These are phyloP conservation scores for Synergus itoensis DNA, from an alignment of 2,888 invertebrate genomes.

Conservation along the genomic window DNA sequence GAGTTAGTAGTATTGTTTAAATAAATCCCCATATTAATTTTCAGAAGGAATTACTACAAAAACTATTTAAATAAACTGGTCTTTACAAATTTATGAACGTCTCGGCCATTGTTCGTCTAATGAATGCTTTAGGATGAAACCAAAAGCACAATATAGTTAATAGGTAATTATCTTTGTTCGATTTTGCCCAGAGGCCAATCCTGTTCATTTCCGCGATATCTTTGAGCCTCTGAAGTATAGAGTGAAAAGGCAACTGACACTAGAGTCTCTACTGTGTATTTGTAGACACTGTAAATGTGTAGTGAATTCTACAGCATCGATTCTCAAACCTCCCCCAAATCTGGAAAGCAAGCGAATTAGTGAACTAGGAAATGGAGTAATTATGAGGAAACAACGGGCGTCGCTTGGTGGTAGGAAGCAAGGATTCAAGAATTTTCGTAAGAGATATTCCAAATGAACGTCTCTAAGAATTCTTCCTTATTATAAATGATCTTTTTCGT, in stretches of 20 bases:
- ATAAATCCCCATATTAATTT: neutral
- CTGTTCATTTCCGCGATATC: slow-evolving; percentile 76
- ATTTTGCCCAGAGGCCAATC: slow-evolving; percentile 71
- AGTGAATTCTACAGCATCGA: slow-evolving; percentile 33
- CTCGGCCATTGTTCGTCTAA: neutral
- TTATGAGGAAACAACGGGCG: slow-evolving; percentile 77
- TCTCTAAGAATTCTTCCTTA: neutral
- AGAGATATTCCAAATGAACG: neutral
- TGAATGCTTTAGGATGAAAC: slow-evolving; percentile 55
- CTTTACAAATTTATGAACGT: neutral
- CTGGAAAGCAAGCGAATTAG: slow-evolving; percentile 52
- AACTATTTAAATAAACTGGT: neutral
- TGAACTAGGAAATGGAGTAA: slow-evolving; percentile 74
- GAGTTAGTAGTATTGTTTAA: neutral
- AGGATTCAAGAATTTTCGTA: slow-evolving; percentile 60
- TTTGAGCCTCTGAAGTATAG: slow-evolving; percentile 59
- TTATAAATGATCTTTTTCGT: too few relatives aligned
- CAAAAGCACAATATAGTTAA: slow-evolving; percentile 66
- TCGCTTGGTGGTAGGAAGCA: slow-evolving; percentile 71
- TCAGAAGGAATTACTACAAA: neutral
- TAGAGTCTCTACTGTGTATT: neutral
- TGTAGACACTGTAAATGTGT: neutral
- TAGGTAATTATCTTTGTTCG: slow-evolving; percentile 74
- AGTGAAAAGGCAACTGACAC: slow-evolving; percentile 26
- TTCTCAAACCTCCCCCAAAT: slow-evolving; percentile 40